Percentiles rank a stretch among this genome's conserved stretches.
Evolutionary conservation across 2,797 vertebrate species (phyloP).

Genomic region (Phalanger gymnotis): DNA sequence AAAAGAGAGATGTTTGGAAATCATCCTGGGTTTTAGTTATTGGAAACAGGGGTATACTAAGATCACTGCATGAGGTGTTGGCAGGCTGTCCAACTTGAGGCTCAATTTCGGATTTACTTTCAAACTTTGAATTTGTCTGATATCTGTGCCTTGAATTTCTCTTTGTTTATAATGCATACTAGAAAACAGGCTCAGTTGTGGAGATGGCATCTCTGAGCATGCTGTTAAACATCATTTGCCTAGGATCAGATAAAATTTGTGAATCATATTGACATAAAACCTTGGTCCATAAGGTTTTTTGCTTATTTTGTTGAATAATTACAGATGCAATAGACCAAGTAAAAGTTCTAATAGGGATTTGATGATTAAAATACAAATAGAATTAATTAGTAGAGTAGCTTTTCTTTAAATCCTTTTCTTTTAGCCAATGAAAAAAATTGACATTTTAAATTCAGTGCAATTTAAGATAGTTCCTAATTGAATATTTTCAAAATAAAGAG

Average conservation of each 20-base stretch:
- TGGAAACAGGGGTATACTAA: neutral
- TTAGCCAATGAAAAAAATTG: neutral
- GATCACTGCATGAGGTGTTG: neutral
- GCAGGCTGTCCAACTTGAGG: conserved; percentile 1
- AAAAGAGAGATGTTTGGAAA: conserved; percentile 10
- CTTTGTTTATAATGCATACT: conserved; percentile 1
- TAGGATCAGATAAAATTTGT: neutral
- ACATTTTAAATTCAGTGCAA: conserved; percentile 38
- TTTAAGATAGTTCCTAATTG: conserved; percentile 23
- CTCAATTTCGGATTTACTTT: conserved; percentile 9
- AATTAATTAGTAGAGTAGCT: neutral
- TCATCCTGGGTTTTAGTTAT: conserved; percentile 29
- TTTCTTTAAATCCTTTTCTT: conserved; percentile 25
- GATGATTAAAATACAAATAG: neutral
- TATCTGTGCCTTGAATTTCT: neutral
- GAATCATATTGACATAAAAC: conserved; percentile 23
- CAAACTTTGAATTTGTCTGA: neutral
- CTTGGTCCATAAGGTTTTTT: neutral
- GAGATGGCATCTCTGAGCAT: neutral
- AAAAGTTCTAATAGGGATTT: conserved; percentile 4
- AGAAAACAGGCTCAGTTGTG: neutral
- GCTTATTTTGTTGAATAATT: conserved; percentile 8
- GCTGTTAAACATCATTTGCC: conserved; percentile 7
- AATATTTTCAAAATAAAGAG: conserved; percentile 13
- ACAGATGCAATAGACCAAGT: conserved; percentile 12